phyloP scores from a whole-genome alignment of 2,113 vertebrate genomes.

The Odocoileus virginianus region DNA sequence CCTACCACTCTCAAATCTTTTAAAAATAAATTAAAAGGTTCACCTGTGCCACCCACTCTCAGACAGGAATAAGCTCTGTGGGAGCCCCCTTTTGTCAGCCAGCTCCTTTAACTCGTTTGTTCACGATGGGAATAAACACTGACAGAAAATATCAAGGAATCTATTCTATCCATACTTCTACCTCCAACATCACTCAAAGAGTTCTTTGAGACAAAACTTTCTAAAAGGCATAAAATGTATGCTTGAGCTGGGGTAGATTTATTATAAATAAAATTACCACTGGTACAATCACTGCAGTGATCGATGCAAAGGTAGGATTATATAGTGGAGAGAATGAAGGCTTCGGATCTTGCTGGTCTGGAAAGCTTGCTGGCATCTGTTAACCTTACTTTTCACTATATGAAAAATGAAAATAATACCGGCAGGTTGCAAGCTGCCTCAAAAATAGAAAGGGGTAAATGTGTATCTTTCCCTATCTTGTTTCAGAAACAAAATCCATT shows the following conservation, averaged over 20 bases:
- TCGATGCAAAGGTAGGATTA: not conserved
- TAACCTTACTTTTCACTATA: not conserved
- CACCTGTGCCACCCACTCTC: not conserved
- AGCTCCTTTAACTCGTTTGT: not conserved
- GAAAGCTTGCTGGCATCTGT: not conserved
- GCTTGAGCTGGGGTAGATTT: not conserved
- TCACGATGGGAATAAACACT: not conserved
- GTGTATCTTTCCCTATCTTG: not conserved
- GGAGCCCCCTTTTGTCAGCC: not conserved
- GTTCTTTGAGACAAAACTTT: not conserved
- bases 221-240: not conserved
- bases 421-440: not conserved
- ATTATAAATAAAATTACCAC: not conserved
- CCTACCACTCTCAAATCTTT: not conserved
- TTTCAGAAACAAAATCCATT: not conserved
- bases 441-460: not conserved
- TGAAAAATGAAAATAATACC: not conserved
- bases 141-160: not conserved
- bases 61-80: not conserved
- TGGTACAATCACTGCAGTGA: not conserved
- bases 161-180: not conserved
- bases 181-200: not conserved
- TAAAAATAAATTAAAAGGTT: not conserved
- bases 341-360: not conserved
- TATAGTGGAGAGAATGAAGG: not conserved